phyloP scores from a whole-genome alignment of 1,140 invertebrate genomes.

The Mycetomoellerius zeteki region DNA sequence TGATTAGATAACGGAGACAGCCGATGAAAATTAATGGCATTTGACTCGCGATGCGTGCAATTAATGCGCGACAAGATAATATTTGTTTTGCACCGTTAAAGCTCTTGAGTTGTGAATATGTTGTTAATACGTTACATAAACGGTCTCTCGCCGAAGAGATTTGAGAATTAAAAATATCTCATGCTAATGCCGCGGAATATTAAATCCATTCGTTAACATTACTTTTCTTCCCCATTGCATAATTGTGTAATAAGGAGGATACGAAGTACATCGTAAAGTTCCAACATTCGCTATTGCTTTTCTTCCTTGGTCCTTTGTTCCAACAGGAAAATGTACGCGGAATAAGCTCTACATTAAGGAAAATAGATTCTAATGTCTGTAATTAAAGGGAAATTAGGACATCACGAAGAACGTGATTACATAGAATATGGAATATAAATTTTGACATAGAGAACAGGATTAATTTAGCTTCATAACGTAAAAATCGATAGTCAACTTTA shows the following conservation, averaged over 20 bases:
- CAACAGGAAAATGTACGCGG: constrained; percentile 29
- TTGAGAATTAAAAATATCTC: constrained; percentile 40
- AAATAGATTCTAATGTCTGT: constrained; percentile 53
- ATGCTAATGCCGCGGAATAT: constrained; percentile 40
- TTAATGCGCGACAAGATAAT: constrained; percentile 10
- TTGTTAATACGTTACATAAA: background rate
- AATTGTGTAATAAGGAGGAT: constrained; percentile 46
- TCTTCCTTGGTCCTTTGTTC: constrained; percentile 30
- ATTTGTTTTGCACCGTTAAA: constrained; percentile 1
- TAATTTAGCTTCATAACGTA: background rate
- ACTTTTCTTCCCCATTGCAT: constrained; percentile 13
- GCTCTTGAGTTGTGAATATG: constrained; percentile 1
- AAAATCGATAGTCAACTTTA: constrained; percentile 30
- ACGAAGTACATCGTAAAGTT: constrained; percentile 39
- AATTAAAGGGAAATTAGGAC: constrained; percentile 54
- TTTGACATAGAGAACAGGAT: background rate
- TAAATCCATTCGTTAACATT: constrained; percentile 49
- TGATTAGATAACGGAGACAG: constrained; percentile 10
- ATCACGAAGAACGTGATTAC: constrained; percentile 1
- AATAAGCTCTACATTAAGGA: constrained; percentile 27
- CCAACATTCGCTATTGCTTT: constrained; percentile 20
- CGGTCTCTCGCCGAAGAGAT: background rate
- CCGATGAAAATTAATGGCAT: constrained; percentile 16
- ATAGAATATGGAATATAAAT: constrained; percentile 33
- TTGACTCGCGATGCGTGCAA: background rate